Percentiles rank a stretch among this genome's conserved stretches.
These are phyloP conservation scores for Tethya wilhelma DNA, from an alignment of 37 sponge, comb jelly and placozoan genomes.

Conservation along the genomic window DNA sequence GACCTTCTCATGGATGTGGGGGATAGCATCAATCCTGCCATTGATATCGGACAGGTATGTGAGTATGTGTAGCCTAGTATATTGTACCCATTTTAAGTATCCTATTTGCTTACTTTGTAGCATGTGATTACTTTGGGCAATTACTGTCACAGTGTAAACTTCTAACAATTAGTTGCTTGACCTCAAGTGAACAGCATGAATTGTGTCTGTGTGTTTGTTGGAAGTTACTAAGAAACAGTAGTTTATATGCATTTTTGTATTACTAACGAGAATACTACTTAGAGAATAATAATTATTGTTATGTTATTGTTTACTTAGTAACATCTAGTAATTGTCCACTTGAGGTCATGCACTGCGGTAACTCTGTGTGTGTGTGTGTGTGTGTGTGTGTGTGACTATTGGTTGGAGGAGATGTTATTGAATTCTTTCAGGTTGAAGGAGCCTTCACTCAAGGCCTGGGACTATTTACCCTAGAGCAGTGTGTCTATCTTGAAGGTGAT, in stretches of 20 bases:
- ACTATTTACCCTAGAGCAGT: constrained; percentile 72
- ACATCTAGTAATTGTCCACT: too few relatives aligned
- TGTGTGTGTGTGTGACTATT: too few relatives aligned
- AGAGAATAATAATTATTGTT: too few relatives aligned
- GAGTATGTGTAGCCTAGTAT: not conserved
- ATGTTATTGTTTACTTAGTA: too few relatives aligned
- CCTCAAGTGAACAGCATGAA: not conserved
- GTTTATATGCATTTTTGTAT: too few relatives aligned
- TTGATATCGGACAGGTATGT: constrained; percentile 85
- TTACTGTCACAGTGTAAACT: not conserved
- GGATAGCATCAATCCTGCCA: constrained; percentile 85
- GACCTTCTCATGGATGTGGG: constrained; percentile 88
- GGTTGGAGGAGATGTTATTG: too few relatives aligned
- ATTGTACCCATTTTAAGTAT: not conserved
- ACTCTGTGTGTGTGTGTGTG: too few relatives aligned
- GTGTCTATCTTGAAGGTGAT: constrained; percentile 67
- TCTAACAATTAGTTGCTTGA: not conserved
- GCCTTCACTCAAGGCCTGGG: constrained; percentile 86
- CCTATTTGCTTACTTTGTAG: too few relatives aligned
- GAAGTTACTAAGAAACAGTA: too few relatives aligned
- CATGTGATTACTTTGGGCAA: not conserved
- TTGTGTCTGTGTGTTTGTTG: too few relatives aligned
- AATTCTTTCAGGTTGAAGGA: constrained; percentile 65
- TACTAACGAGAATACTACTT: too few relatives aligned
- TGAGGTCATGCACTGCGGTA: too few relatives aligned